These are phyloP conservation scores for Rhabdornis inornatus DNA, from an alignment of 2,113 vertebrate genomes.

Conservation along the genomic window DNA sequence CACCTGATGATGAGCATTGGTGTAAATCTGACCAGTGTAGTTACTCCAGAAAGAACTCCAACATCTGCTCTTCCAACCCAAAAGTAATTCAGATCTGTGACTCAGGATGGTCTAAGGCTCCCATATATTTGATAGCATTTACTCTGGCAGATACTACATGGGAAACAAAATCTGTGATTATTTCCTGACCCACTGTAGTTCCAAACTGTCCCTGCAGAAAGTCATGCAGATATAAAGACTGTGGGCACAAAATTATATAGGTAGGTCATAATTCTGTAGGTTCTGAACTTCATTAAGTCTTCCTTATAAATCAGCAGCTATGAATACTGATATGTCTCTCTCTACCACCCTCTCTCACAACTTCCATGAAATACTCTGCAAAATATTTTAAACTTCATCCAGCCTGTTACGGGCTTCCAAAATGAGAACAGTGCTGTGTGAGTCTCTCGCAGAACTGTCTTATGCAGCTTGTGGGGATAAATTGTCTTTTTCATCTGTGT, in stretches of 20 bases:
- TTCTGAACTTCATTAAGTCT: not conserved
- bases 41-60: not conserved
- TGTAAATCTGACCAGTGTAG: not conserved
- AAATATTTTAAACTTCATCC: not conserved
- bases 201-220: not conserved
- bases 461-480: not conserved
- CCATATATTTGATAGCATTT: not conserved
- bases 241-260: not conserved
- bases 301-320: not conserved
- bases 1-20: not conserved
- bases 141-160: not conserved
- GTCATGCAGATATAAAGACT: not conserved
- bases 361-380: not conserved
- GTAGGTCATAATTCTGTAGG: not conserved
- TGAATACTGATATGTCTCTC: not conserved
- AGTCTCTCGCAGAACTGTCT: not conserved
- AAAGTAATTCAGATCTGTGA: not conserved
- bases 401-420: not conserved
- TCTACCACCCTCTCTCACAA: not conserved
- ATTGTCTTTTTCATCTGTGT: not conserved
- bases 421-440: not conserved
- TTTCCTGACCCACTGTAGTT: not conserved
- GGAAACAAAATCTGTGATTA: not conserved
- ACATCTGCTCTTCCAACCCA: fast-evolving
- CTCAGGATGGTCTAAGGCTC: not conserved